These are phyloP conservation scores for Phorcus lineatus DNA, from an alignment of 2,888 invertebrate species.

Conservation along the genomic window DNA sequence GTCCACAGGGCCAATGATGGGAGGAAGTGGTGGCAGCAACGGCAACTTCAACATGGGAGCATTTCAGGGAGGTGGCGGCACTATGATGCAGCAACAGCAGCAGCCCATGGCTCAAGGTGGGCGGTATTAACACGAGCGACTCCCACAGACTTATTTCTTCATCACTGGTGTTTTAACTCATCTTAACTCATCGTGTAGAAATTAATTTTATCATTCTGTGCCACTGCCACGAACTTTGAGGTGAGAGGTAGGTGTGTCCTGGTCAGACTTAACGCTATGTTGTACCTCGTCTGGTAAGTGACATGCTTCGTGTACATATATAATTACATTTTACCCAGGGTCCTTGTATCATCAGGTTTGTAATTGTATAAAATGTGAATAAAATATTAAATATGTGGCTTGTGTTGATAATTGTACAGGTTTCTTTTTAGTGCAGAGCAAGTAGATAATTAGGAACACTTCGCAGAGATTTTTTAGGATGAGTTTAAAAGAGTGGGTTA, in stretches of 20 bases:
- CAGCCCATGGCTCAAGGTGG: constrained; percentile 19
- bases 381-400: neutral
- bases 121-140: neutral
- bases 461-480: no score
- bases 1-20: constrained; percentile 40
- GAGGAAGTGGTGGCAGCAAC: constrained; percentile 17
- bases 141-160: no score
- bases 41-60: constrained; percentile 16
- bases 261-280: neutral
- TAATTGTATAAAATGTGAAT: constrained; percentile 4
- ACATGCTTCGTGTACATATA: constrained; percentile 2
- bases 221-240: neutral
- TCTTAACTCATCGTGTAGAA: neutral
- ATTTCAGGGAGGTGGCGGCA: constrained; percentile 21
- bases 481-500: no score
- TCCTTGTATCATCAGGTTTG: neutral
- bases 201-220: neutral
- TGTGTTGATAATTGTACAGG: neutral
- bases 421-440: no score
- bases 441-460: no score
- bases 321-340: neutral
- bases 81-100: constrained; percentile 17
- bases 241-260: constrained; percentile 5
- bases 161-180: no score
- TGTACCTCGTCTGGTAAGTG: neutral